These are phyloP conservation scores for Vidua macroura DNA, from an alignment of 2,113 vertebrate species.

Conservation along the genomic window DNA sequence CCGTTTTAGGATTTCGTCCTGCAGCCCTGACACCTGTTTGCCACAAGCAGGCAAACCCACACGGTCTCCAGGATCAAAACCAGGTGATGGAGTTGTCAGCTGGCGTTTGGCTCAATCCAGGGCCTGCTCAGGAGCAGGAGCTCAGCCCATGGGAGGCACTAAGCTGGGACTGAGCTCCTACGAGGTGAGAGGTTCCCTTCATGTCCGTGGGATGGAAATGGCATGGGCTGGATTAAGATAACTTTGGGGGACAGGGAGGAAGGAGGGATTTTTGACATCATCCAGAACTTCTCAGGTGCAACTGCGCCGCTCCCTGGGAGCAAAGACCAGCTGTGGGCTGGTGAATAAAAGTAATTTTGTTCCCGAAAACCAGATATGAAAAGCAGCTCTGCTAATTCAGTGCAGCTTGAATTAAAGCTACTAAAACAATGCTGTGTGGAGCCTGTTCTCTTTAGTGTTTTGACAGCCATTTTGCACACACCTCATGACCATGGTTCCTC, in stretches of 20 bases:
- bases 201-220: neutral
- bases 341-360: neutral
- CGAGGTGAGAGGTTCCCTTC: neutral
- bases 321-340: neutral
- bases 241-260: neutral
- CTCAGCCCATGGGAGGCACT: neutral
- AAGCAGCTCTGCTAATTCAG: neutral
- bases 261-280: neutral
- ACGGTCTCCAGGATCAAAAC: neutral
- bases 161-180: neutral
- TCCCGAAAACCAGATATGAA: neutral
- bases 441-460: neutral
- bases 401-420: neutral
- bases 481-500: neutral
- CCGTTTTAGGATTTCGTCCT: neutral
- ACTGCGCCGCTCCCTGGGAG: neutral
- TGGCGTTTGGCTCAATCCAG: neutral
- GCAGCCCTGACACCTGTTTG: neutral
- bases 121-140: neutral
- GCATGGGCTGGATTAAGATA: neutral
- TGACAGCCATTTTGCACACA: neutral
- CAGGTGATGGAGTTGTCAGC: neutral
- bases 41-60: neutral
- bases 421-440: neutral
- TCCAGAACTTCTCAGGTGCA: neutral